Conservation (phyloP, 2,888 invertebrate species). For the Tetrapedia diversipes region DNA sequence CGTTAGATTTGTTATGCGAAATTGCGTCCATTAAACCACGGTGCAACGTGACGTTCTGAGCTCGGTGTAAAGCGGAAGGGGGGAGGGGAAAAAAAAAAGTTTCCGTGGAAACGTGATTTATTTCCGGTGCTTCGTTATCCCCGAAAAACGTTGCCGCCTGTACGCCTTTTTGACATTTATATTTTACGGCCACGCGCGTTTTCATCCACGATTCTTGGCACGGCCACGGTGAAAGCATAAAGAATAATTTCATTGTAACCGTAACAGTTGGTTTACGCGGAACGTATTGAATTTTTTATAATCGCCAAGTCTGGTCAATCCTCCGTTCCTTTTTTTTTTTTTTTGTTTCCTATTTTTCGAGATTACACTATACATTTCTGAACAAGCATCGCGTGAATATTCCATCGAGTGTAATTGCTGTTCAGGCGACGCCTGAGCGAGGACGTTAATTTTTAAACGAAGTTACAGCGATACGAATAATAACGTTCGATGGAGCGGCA, state of each 20-base stretch:
- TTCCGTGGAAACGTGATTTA: slow-evolving; percentile 31
- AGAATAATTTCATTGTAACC: slow-evolving; percentile 35
- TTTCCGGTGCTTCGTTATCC: slow-evolving; percentile 11
- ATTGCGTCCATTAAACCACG: slow-evolving; percentile 3
- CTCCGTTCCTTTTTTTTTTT: background rate
- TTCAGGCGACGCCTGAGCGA: no score
- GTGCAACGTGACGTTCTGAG: slow-evolving; percentile 7
- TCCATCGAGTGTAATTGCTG: background rate
- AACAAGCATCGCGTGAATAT: background rate
- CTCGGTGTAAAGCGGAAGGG: background rate
- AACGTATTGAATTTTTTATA: slow-evolving; percentile 35
- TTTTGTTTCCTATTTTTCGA: slow-evolving; percentile 6
- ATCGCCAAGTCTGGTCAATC: background rate
- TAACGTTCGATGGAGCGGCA: no score
- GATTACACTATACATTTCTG: slow-evolving; percentile 7
- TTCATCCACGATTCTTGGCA: slow-evolving; percentile 25
- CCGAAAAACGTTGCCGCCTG: slow-evolving; percentile 15
- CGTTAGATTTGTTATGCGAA: background rate
- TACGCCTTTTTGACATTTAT: slow-evolving; percentile 22
- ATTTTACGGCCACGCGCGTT: slow-evolving; percentile 17
- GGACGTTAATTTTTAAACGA: no score
- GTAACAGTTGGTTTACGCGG: slow-evolving; percentile 12
- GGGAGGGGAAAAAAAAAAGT: background rate
- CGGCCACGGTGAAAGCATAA: slow-evolving; percentile 29
- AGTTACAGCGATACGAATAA: no score